Evolutionary conservation across 2,113 vertebrate genomes (phyloP), one percentile per base, ranked within the genome.

Genomic region (Solenodon paradoxus): DNA sequence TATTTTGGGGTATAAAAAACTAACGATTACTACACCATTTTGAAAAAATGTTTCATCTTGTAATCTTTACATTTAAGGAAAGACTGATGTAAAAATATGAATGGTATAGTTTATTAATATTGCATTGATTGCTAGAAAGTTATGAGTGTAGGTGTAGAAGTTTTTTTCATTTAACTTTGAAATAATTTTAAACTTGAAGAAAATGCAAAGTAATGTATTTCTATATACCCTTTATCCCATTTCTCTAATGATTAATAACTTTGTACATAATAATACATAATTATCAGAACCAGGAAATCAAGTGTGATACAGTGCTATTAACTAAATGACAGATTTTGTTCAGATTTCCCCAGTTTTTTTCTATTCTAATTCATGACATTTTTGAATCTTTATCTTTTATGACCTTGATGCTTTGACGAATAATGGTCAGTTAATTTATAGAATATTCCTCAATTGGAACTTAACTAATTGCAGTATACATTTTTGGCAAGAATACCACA

Each of bases 261-360:
- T 78, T 89, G 85, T 5, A 35, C 78, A 32, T 86, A 85, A 80
- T 26, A 92, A 42, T 86, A 68, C 15, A 42, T 93, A 24, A 80
- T 66, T 88, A 87, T 88, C 72, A 88, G 94, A 93, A 74, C 16
- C 19, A 81, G 19, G 35, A 80, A 83, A 77, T 95, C 66, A 92
- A 81, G 7, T 40, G 22, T 90, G 8, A 1, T 79, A 42, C 3
- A 86, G 19, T 61, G 74, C 20, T 94, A 0, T 38, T 89, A 51
- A 20, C 13, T 51, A 82, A 94, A 66, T 42, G 32, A 42, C 16
- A 74, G 8, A 45, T 79, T 94, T 40, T 80, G 42, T 74, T 61
- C 19, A 11, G 4, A 57, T 64, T 80, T 87, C 38, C 59, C 9
- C 7, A 35, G 16, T 80, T 78, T 82, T 78, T 82, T 57, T 61